These are phyloP conservation scores for Solenopsis fugax DNA, from an alignment of 1,140 invertebrate genomes.

Conservation along the genomic window DNA sequence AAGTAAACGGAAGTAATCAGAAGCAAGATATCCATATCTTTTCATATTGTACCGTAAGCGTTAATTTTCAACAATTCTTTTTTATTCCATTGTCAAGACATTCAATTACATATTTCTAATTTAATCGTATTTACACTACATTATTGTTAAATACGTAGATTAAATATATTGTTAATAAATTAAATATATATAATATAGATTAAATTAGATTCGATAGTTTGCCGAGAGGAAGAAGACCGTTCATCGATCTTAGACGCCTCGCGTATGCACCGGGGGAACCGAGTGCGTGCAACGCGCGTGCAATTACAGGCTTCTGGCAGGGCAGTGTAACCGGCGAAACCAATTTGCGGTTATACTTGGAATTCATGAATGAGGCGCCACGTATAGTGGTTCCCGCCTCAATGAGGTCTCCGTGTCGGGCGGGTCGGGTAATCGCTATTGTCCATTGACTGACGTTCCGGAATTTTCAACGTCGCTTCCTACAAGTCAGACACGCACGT, in stretches of 20 bases:
- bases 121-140: neutral
- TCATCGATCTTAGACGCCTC: neutral
- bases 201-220: neutral
- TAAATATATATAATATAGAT: neutral
- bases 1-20: too few species aligned
- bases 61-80: neutral
- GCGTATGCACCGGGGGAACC: neutral
- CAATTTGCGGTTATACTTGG: conserved; percentile 63
- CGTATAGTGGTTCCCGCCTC: conserved; percentile 39
- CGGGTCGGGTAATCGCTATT: conserved; percentile 39
- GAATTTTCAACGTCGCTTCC: conserved; percentile 54
- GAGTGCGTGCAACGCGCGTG: conserved; percentile 22
- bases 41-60: too few species aligned
- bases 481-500: conserved; percentile 42
- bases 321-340: conserved; percentile 36
- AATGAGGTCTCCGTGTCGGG: conserved; percentile 57
- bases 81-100: neutral
- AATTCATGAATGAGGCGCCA: conserved; percentile 67
- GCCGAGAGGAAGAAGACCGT: neutral
- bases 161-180: too few species aligned
- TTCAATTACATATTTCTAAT: neutral
- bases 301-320: conserved; percentile 45
- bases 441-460: conserved; percentile 55
- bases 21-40: too few species aligned
- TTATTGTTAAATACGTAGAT: too few species aligned